Conservation (phyloP, 2,888 invertebrate species). For the Morinoia aosen region DNA sequence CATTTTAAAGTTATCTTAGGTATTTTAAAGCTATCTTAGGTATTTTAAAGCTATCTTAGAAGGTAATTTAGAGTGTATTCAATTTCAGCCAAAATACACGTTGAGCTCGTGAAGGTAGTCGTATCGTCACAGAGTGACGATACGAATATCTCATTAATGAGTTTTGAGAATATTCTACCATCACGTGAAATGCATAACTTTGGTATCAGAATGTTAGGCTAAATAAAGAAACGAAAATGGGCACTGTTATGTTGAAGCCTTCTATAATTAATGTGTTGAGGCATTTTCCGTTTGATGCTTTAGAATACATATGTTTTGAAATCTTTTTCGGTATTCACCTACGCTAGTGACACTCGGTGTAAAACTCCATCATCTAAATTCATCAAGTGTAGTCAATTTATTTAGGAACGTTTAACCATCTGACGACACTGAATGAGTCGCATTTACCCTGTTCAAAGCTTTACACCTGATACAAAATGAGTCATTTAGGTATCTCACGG, state of each 20-base stretch:
- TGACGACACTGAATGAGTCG: not conserved
- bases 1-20: too few relatives aligned
- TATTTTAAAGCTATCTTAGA: too few relatives aligned
- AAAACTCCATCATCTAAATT: not conserved
- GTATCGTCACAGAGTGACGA: not conserved
- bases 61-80: too few relatives aligned
- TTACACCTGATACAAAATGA: not conserved
- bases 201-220: not conserved
- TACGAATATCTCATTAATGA: not conserved
- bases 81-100: too few relatives aligned
- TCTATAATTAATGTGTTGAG: not conserved
- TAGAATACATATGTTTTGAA: too few relatives aligned
- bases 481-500: slow-evolving; percentile 30
- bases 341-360: not conserved
- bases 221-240: not conserved
- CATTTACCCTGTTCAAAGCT: not conserved
- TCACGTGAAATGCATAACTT: not conserved
- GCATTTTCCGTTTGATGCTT: too few relatives aligned
- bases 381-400: not conserved
- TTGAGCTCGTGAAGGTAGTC: too few relatives aligned
- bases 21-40: too few relatives aligned
- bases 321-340: too few relatives aligned
- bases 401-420: not conserved
- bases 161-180: not conserved
- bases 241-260: not conserved